Base-by-base conservation (phyloP, 2,113 vertebrate genomes). In the Sander vitreus region DNA sequence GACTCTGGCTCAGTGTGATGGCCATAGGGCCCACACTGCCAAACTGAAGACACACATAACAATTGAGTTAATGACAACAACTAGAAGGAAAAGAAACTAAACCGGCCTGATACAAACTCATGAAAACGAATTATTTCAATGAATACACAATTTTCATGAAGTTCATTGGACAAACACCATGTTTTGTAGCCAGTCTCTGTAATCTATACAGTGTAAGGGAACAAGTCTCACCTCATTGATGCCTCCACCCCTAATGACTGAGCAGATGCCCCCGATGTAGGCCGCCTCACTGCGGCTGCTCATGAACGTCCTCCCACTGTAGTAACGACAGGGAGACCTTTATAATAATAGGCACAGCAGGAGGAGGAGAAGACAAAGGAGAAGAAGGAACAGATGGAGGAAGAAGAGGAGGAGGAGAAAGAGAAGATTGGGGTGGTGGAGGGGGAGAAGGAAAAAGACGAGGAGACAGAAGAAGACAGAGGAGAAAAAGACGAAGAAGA, bases 241-340 rank as follows among this genome's bases (percentile, higher is more conserved):
- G 0, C 97, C 98, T 5, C 97, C 96, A 0, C 97, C 96, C 4
- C 95, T 94, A 69, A 95, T 86, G 3, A 95, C 45, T 0, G 98
- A 99, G 92, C 98, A 99, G 88, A 99, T 96, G 13, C 98, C 98
- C 53, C 97, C 97, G 10, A 98, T 95, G 9, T 98, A 99, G 67
- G 98, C 97, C 0, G 96, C 96, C 53, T 97, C 98, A 0, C 98
- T 98, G 84, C 97, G 97, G 84, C 96, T 96, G 91, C 96, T 97
- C 93, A 96, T 96, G 83, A 99, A 99, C 0, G 97, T 99, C 79
- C 95, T 96, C 62, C 98, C 98, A 64, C 98, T 99, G 94, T 0
- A 55, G 66, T 2, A 74, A 70, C 91, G 55, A 91, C 54, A 77
- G 53, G 1, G 23, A 51, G 43, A 59, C 2, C 39, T 39, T 39